Percentiles rank a stretch among this genome's conserved stretches.
Evolutionary conservation across 2,888 invertebrate genomes (phyloP).

Genomic region (Allolobophora icterica): DNA sequence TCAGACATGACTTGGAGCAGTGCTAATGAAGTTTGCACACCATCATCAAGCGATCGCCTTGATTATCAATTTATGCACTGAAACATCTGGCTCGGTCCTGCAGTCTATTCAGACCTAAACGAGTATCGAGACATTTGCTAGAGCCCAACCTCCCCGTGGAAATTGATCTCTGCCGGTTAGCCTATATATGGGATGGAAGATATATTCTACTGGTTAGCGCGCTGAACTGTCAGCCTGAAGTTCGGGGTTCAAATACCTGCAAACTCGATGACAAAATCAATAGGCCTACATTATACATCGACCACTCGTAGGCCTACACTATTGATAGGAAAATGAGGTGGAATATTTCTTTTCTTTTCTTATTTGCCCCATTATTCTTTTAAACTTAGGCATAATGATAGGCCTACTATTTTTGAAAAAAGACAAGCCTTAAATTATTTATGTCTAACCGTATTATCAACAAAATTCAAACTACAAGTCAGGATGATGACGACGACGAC

Average conservation of each 20-base stretch:
- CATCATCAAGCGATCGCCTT: neutral
- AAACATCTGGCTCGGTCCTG: neutral
- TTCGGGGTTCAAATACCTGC: neutral
- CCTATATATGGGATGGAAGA: too few relatives aligned
- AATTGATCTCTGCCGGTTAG: neutral
- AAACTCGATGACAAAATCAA: neutral
- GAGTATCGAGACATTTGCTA: neutral
- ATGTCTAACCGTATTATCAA: too few relatives aligned
- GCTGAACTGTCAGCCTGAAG: neutral
- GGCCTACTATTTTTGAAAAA: too few relatives aligned
- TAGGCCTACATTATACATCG: too few relatives aligned
- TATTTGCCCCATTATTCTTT: too few relatives aligned
- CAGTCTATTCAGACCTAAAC: neutral
- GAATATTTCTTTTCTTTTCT: too few relatives aligned
- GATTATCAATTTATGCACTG: slow-evolving; percentile 11
- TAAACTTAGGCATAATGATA: too few relatives aligned
- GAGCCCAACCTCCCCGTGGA: neutral
- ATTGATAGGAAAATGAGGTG: too few relatives aligned
- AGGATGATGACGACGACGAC: neutral
- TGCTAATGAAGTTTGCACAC: neutral
- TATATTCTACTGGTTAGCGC: neutral
- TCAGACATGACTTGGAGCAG: neutral
- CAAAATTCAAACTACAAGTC: too few relatives aligned
- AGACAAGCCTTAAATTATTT: too few relatives aligned
- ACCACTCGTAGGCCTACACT: too few relatives aligned